Evolutionary conservation across 2,113 vertebrate species (phyloP).

Genomic region (Brachypteracias leptosomus): DNA sequence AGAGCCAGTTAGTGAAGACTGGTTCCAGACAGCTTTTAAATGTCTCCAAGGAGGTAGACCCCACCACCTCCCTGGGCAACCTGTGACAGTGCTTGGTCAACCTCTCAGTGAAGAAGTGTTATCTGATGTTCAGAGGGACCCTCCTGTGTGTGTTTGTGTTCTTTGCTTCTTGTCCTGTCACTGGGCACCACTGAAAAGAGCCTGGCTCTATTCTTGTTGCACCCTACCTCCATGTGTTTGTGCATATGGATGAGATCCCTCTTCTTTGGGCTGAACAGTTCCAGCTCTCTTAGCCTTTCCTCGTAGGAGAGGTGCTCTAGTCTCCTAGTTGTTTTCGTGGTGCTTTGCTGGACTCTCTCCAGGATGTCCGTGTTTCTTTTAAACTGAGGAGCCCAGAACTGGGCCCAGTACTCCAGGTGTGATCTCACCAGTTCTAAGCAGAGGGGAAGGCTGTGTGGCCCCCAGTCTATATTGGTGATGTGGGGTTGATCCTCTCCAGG

Average conservation of each 20-base stretch:
- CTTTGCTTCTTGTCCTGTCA: neutral
- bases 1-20: neutral
- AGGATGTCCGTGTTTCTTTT: neutral
- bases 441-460: neutral
- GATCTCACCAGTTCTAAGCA: neutral
- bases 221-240: neutral
- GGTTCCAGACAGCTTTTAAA: neutral
- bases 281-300: neutral
- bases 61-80: neutral
- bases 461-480: neutral
- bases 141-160: neutral
- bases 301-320: neutral
- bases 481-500: neutral
- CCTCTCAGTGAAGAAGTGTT: neutral
- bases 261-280: neutral
- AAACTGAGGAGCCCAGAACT: no score
- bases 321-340: neutral
- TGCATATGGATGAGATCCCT: neutral
- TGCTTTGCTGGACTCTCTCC: neutral
- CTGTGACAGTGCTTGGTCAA: accelerated
- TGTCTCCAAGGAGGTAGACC: neutral
- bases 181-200: neutral
- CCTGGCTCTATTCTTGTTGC: accelerated
- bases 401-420: neutral
- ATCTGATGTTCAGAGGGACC: neutral